Evolutionary conservation across 2,113 vertebrate genomes (phyloP).

Genomic region (Tragelaphus scriptus): DNA sequence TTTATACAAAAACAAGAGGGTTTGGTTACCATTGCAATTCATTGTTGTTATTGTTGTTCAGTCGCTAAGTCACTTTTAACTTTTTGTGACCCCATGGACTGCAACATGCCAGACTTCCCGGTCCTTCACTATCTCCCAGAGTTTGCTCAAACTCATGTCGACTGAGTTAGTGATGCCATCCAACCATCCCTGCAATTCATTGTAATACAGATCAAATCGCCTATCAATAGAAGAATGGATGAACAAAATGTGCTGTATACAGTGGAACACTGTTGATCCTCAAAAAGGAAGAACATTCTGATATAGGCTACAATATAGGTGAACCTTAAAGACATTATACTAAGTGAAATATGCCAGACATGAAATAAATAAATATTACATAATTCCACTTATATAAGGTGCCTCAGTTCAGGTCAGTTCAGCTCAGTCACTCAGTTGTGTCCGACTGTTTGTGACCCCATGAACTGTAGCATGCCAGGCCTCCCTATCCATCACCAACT

Average conservation of each 20-base stretch:
- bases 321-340: background rate
- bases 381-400: background rate
- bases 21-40: background rate
- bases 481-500: no score
- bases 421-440: no score
- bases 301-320: background rate
- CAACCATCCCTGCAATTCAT: background rate
- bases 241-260: background rate
- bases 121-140: background rate
- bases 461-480: no score
- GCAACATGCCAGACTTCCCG: background rate
- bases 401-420: background rate
- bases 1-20: background rate
- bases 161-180: background rate
- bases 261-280: background rate
- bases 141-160: background rate
- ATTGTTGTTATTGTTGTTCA: background rate
- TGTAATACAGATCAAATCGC: background rate
- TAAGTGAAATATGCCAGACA: background rate
- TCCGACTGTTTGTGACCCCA: no score
- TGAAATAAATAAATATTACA: background rate
- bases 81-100: background rate
- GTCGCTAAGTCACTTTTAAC: background rate
- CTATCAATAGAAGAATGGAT: background rate
- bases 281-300: background rate